Evolutionary conservation across 2,113 vertebrate genomes (phyloP), one percentile per base, ranked within the genome.

Genomic region (Panthera leo): DNA sequence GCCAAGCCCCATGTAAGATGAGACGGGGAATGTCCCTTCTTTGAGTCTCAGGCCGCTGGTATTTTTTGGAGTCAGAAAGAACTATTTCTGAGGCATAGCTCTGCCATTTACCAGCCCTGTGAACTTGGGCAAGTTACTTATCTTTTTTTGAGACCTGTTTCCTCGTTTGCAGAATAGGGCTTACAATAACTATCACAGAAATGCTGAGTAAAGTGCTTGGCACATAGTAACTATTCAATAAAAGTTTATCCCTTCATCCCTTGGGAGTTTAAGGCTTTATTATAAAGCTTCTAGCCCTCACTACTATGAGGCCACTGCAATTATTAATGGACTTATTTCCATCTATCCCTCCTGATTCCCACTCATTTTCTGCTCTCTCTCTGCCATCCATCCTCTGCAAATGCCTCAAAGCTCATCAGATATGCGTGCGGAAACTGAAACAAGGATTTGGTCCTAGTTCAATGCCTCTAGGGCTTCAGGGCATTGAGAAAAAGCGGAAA

Each of bases 131-230:
- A 93, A 85, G 14, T 87, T 48, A 45, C 7, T 29, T 42, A 18
- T 39, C 39, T 53, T 90, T 58, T 86, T 86, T 29, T 73, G 94
- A 95, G 92, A 85, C 39, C 45, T 6, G 79, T 86, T 86, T 88
- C 58, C 73, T 97, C 67, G 55, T 34, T 95, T 92, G 45, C 55
- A 96, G 86, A 92, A 58, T 27, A 76, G 27, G 82, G 45, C 53
- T 78, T 63, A 78, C 27, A 68, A 8, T n/a, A 82, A 63, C 12
- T 88, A 31, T 86, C 31, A 65, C 13, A 36, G 51, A 21, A 42
- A 55, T 48, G 34, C 21, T 76, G 71, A 23, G 1, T 84, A 63
- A 86, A 83, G 83, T 84, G 29, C 21, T 48, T 48, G 45, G 73
- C 14, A 39, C 21, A 11, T 23, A 75, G 48, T 76, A 85, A 61